phyloP scores from a whole-genome alignment of 2,113 vertebrate genomes.

The Dolichotis patagonum region DNA sequence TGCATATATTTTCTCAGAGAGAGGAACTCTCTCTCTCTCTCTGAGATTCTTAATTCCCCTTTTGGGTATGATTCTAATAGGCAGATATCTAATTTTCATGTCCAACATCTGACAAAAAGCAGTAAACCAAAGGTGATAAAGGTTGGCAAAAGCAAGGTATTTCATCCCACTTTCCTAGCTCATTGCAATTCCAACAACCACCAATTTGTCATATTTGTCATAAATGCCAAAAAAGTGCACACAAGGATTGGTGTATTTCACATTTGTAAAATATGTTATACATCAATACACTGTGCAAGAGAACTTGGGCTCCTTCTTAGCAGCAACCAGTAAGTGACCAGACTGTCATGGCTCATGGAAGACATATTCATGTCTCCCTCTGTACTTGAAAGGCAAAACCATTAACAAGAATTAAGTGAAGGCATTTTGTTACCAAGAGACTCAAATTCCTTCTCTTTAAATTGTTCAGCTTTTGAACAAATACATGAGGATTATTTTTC shows the following conservation, averaged over 20 bases:
- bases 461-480: constrained; percentile 34
- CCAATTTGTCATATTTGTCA: neutral
- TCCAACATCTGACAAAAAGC: neutral
- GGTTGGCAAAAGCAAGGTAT: neutral
- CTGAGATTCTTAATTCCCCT: neutral
- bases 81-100: constrained; percentile 38
- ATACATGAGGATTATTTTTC: constrained; percentile 6
- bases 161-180: neutral
- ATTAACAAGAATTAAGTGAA: constrained; percentile 43
- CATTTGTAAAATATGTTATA: neutral
- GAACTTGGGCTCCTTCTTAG: neutral
- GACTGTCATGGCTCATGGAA: neutral
- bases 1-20: neutral
- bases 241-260: neutral
- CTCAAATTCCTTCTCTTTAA: neutral
- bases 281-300: neutral
- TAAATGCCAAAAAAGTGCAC: neutral
- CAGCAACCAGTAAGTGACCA: constrained; percentile 37
- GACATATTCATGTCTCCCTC: constrained; percentile 56
- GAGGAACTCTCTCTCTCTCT: neutral
- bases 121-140: constrained; percentile 13
- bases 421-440: constrained; percentile 8
- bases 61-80: constrained; percentile 37
- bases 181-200: neutral
- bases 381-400: constrained; percentile 39